Base-by-base conservation (phyloP, 2,113 vertebrate species). In the Peucedramus taeniatus region DNA sequence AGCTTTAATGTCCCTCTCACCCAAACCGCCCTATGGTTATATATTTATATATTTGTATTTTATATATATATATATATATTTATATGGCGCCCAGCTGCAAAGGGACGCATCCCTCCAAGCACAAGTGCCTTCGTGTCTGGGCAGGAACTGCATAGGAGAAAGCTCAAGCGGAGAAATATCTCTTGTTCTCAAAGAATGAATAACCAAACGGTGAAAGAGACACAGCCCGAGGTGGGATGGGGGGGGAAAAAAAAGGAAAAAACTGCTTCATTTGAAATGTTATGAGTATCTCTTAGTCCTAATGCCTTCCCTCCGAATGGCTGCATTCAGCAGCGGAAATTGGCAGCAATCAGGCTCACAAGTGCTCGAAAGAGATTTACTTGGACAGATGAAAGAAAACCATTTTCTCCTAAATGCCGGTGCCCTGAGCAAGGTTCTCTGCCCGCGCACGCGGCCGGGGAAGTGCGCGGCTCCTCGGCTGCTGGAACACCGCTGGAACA, bases 261-360 rank as follows among this genome's bases (percentile, higher is more conserved):
- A 61, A 84, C 57, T 21, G 27, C 59, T 83, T 80, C 42, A 3
- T 89, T 96, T 93, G 88, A 94, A 96, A 93, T 94, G 96, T 91
- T 96, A 49, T 68, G 90, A 86, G 97, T 77, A 78, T 94, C 95
- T 97, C 88, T 95, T 80, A 81, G 94, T 75, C 63, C 83, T 95
- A 93, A 96, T 63, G 96, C 86, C 95, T 96, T 87, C 83, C 91
- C 64, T 96, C 92, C 84, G 81, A 96, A 96, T 44, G 89, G 74
- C 86, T 84, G 79, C 88, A 53, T 93, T 96, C 93, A 90, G 89
- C 95, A 31, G 84, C 23, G 74, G 90, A 94, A 98, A 97, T 97
- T 94, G 97, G 97, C 97, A 96, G 97, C 97, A 97, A 96, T 98
- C 96, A 93, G 94, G 90, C 91, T 96, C 94, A 68, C 92, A 89